Conservation (phyloP, 2,888 invertebrate genomes). For the Cerastis leucographa region DNA sequence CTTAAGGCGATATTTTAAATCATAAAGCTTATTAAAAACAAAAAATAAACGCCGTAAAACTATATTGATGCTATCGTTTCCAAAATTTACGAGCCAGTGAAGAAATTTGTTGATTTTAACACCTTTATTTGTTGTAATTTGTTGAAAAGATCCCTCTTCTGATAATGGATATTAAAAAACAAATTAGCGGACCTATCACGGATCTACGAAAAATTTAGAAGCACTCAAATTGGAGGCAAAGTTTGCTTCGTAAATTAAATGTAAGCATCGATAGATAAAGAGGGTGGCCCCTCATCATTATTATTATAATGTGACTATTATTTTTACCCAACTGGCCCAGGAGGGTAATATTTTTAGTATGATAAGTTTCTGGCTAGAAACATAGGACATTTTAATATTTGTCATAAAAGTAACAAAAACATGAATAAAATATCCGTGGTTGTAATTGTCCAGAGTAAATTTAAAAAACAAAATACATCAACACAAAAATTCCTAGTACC, state of each 20-base stretch:
- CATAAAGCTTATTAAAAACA: conserved; percentile 16
- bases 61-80: conserved; percentile 48
- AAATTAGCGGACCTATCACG: conserved; percentile 67
- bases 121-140: conserved; percentile 63
- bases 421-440: not conserved
- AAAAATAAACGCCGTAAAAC: conserved; percentile 29
- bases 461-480: not conserved
- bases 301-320: conserved; percentile 17
- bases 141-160: conserved; percentile 49
- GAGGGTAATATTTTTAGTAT: not conserved
- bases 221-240: conserved; percentile 70
- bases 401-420: not conserved
- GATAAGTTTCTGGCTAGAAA: not conserved
- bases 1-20: not conserved
- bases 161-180: conserved; percentile 65
- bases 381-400: not conserved
- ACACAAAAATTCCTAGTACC: not conserved
- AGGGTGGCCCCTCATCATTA: conserved; percentile 50
- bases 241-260: conserved; percentile 82
- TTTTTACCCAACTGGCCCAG: not conserved
- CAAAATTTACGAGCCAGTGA: conserved; percentile 50
- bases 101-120: conserved; percentile 63
- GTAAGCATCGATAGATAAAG: conserved; percentile 75
- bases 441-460: not conserved
- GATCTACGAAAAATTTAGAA: conserved; percentile 64